Evolutionary conservation across 2,888 invertebrate species (phyloP).

Genomic region (Chymomyza procnemis): DNA sequence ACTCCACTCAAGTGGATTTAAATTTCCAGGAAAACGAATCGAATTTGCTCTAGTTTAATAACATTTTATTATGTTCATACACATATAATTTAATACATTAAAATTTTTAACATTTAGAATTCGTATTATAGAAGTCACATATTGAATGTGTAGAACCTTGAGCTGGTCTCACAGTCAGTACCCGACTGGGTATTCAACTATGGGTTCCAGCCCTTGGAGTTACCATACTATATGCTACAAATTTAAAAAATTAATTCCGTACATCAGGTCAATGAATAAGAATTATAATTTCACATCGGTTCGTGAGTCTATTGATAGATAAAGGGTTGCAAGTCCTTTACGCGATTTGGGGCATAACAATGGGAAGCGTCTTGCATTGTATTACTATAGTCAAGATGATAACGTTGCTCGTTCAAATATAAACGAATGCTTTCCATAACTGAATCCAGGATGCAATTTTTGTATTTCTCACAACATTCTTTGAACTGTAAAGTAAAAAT

Average conservation of each 20-base stretch:
- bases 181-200: neutral
- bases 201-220: neutral
- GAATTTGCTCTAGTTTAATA: neutral
- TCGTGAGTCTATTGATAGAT: neutral
- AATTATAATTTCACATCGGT: neutral
- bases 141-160: neutral
- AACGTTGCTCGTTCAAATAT: constrained; percentile 14
- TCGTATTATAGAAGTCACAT: neutral
- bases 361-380: constrained; percentile 15
- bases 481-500: neutral
- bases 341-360: constrained; percentile 19
- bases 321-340: neutral
- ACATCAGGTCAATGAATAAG: too few relatives aligned
- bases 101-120: neutral
- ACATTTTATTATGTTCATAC: too few relatives aligned
- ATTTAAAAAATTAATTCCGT: neutral
- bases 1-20: neutral
- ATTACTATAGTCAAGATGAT: neutral
- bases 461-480: neutral
- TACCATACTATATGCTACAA: neutral
- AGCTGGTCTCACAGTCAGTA: neutral
- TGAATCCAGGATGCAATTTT: constrained; percentile 3
- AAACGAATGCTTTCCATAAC: constrained; percentile 10
- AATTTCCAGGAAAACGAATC: neutral
- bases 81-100: too few relatives aligned